Evolutionary conservation across 2,888 invertebrate genomes (phyloP).

Genomic region (Rambutsinella grinnellia): DNA sequence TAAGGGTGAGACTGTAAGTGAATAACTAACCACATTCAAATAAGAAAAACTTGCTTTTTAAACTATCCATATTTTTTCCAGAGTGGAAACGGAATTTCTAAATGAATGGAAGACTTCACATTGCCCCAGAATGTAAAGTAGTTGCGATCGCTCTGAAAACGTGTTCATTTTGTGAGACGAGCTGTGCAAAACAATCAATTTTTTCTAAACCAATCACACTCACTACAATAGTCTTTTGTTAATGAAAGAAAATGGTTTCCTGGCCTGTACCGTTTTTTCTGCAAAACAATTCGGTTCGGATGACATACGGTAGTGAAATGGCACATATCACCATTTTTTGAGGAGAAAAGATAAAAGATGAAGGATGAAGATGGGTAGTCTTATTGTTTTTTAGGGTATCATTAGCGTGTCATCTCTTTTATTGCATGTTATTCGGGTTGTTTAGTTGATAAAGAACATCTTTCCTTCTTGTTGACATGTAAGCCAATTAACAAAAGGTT

Average conservation of each 20-base stretch:
- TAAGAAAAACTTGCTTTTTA: no score
- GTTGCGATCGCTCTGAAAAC: no score
- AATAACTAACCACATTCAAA: no score
- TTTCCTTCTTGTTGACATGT: conserved; percentile 61
- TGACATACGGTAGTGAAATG: no score
- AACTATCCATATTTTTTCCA: not conserved
- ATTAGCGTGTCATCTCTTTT: conserved; percentile 65
- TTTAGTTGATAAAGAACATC: conserved; percentile 61
- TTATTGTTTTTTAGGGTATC: conserved; percentile 63
- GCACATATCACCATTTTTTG: no score
- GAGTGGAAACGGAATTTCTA: conserved; percentile 2
- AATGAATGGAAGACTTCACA: not conserved
- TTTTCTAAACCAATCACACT: no score
- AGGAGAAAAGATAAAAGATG: conserved; percentile 28
- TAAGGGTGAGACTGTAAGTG: not conserved
- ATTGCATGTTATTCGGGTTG: conserved; percentile 62
- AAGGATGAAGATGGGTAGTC: conserved; percentile 51
- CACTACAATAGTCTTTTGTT: no score
- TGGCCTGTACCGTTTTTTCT: no score
- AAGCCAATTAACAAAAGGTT: conserved; percentile 64
- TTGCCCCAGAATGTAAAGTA: not conserved
- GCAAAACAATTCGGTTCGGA: no score
- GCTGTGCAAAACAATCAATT: no score
- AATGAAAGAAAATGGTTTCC: no score
- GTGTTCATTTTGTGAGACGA: no score